phyloP scores from a whole-genome alignment of 2,888 invertebrate genomes.

The Lepidocyrtinus sp. region DNA sequence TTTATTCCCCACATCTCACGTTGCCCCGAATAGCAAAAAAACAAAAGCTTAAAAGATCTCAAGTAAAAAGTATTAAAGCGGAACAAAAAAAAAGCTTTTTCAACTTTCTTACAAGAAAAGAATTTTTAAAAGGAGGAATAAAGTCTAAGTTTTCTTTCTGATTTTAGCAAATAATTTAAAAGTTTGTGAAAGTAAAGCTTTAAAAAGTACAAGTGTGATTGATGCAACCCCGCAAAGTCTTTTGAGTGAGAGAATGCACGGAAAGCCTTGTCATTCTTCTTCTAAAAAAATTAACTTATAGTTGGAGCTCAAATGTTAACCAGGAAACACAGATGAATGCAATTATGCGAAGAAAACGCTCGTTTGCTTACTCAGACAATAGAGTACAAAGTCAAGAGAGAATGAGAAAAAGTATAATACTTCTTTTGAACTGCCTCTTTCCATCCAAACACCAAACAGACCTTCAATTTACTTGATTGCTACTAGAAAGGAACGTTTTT shows the following conservation, averaged over 20 bases:
- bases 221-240: neutral
- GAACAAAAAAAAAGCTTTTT: neutral
- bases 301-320: neutral
- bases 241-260: neutral
- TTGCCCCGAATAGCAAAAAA: neutral
- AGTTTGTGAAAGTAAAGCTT: neutral
- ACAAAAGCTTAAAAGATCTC: neutral
- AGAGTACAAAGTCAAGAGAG: neutral
- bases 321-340: neutral
- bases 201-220: neutral
- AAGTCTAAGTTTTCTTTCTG: neutral
- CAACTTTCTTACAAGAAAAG: neutral
- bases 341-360: neutral
- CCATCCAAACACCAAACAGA: neutral
- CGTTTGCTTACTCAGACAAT: neutral
- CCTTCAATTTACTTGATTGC: neutral
- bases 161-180: neutral
- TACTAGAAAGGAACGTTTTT: neutral
- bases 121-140: neutral
- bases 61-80: neutral
- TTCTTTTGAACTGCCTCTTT: neutral
- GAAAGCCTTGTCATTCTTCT: neutral
- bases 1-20: neutral
- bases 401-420: neutral
- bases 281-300: neutral